These are phyloP conservation scores for Rhombomys opimus DNA, from an alignment of 2,113 vertebrate genomes.

Conservation along the genomic window DNA sequence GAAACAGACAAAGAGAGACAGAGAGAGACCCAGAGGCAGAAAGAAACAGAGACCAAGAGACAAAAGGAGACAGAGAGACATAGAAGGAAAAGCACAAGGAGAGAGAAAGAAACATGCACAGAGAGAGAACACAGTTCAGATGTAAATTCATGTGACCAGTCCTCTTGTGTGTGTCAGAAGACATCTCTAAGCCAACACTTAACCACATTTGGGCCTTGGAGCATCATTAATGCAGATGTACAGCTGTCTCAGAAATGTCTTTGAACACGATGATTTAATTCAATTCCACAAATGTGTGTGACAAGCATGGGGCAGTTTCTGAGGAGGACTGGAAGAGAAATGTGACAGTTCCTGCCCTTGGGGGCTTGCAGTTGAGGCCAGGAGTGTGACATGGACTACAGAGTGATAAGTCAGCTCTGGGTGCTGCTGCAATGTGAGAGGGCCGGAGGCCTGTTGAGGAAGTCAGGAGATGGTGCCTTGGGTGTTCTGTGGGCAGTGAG, in stretches of 20 bases:
- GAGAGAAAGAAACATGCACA: background rate
- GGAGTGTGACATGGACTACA: background rate
- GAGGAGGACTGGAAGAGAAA: background rate
- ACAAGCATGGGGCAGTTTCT: background rate
- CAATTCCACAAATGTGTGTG: background rate
- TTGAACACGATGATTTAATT: slow-evolving; percentile 26
- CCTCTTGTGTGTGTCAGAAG: background rate
- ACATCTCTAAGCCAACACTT: background rate
- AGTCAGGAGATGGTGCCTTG: accelerated
- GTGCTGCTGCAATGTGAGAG: accelerated
- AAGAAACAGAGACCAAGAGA: background rate
- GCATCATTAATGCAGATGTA: background rate
- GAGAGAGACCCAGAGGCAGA: background rate
- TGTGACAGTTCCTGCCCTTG: background rate
- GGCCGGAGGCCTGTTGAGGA: accelerated
- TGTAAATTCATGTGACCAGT: background rate
- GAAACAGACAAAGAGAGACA: background rate
- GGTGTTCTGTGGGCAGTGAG: no score
- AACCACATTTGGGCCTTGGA: background rate
- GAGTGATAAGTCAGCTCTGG: background rate
- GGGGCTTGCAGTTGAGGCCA: background rate
- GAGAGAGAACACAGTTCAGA: background rate
- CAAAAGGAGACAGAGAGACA: background rate
- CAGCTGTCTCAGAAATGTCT: background rate
- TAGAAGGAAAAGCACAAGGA: background rate